Evolutionary conservation across 35 echinoderm and acorn worm species (phyloP), one percentile per base, ranked within the genome.

Genomic region (Heliocidaris tuberculata): DNA sequence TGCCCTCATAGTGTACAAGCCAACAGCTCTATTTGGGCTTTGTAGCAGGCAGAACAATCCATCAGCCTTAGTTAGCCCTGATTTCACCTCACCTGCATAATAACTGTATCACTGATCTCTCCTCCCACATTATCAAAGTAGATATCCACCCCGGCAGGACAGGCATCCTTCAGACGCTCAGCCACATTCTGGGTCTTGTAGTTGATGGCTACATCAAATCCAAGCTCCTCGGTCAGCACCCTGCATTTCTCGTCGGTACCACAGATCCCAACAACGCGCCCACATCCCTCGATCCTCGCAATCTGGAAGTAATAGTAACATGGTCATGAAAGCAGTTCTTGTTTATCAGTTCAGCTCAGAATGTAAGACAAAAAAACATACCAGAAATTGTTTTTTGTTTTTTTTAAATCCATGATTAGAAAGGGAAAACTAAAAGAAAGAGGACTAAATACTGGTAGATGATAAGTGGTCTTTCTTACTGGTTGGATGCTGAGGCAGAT

Each of bases 91-190:
- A 97, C 98, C 93, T 99, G 94, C 94, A 94, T 96, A 31, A 99
- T 97, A 59, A 99, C 97, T 30, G 93, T 94, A 61, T 99, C 95
- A 59, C 96, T 99, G 60, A 99, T 97, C 5, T 94, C 24, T 48
- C 96, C 98, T 35, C 98, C 98, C n/a, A 99, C 98, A 71, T 99
- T 99, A 93, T 99, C 98, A 96, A 99, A 99, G 92, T 99, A 99
- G 17, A 99, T 94, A 93, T 99, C 95, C 17, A 99, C 90, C 6
- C 98, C 98, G 31, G 60, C 32, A 50, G 98, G 96, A 93, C 98
- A 99, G 59, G 85, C 87, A 70, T 96, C 97, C 49, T 48, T 92
- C 32, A 99, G 93, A 71, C 90, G 86, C 59, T 91, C 86, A 15
- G 91, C 96, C 27, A 99, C 94, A 61, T 96, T 87, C 78, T 99